Evolutionary conservation across 2,113 vertebrate species (phyloP).

Genomic region (Malaclemys terrapin): DNA sequence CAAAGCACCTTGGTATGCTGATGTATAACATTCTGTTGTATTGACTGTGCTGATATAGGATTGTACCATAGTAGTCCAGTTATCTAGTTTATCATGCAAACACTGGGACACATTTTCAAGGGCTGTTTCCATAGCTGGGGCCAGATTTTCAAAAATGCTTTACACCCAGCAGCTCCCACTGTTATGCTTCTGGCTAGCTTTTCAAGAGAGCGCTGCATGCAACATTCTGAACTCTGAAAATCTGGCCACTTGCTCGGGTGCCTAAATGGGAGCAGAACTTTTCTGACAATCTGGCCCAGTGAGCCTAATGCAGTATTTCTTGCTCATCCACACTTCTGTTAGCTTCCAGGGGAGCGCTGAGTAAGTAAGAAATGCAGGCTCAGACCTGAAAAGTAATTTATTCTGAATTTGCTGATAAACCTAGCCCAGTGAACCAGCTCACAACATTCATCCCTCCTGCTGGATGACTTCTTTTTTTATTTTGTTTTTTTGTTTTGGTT

Average conservation of each 20-base stretch:
- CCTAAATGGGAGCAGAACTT: not conserved
- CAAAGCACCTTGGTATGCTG: not conserved
- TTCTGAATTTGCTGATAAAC: not conserved
- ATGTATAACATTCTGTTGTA: not conserved
- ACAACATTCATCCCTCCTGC: not conserved
- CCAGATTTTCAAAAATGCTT: not conserved
- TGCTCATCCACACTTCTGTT: not conserved
- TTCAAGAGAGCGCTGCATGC: not conserved
- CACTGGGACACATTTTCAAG: not conserved
- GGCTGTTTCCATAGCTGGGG: not conserved
- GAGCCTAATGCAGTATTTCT: not conserved
- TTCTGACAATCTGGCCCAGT: not conserved
- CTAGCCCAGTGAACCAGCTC: not conserved
- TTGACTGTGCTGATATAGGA: not conserved
- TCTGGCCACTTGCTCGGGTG: not conserved
- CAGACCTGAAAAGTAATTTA: not conserved
- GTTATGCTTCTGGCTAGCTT: not conserved
- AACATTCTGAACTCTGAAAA: not conserved
- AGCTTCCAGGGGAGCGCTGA: not conserved
- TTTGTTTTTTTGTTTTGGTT: not conserved
- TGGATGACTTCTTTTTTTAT: not conserved
- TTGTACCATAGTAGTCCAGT: not conserved
- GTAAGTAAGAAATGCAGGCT: not conserved
- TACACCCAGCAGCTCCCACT: not conserved
- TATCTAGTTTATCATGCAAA: not conserved